Base-by-base conservation (phyloP, 1,140 invertebrate species). In the Drosophila takahashii region DNA sequence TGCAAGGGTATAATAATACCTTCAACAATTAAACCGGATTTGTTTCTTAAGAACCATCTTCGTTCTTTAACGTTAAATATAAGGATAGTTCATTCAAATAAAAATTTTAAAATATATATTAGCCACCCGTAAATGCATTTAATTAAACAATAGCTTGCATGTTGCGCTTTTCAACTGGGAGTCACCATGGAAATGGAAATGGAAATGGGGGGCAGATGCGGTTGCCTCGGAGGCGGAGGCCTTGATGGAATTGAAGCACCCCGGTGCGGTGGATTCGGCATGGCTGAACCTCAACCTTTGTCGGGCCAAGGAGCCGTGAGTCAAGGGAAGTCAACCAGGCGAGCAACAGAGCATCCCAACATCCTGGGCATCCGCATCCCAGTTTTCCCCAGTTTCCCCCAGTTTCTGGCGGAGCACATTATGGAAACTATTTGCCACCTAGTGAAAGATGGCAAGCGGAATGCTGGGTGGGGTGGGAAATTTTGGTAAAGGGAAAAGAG, bases 361-460 rank as follows among this genome's bases (percentile, higher is more conserved):
- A 9, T 9, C 9, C 15, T 1, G 11, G 48, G 22, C 22, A 22
- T 22, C 22, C 22, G 22, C 22, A 22, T 22, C 22, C 22, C 1
- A 22, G 3, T n/a, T n/a, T n/a, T n/a, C n/a, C n/a, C n/a, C n/a
- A n/a, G n/a, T n/a, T n/a, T 4, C 15, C 6, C 27, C n/a, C 18
- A 11, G 52, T 27, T 39, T 26, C 36, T 27, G 52, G 59, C 60
- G 61, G 44, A 61, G 67, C 58, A 73, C 72, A 66, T 86, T 86
- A 61, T 62, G 56, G 51, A 60, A 85, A 85, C 81, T 85, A 85
- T 85, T 86, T 81, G 64, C 72, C 73, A 76, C 72, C 73, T 76
- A 75, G 72, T 36, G 36, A n/a, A 27, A 42, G 64, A 58, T 34
- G 37, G 37, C 36, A 11, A 34, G 18, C 36, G 73, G 56, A 80